These are phyloP conservation scores for Polydrusus pterygomalis DNA, from an alignment of 2,888 invertebrate genomes.

Conservation along the genomic window DNA sequence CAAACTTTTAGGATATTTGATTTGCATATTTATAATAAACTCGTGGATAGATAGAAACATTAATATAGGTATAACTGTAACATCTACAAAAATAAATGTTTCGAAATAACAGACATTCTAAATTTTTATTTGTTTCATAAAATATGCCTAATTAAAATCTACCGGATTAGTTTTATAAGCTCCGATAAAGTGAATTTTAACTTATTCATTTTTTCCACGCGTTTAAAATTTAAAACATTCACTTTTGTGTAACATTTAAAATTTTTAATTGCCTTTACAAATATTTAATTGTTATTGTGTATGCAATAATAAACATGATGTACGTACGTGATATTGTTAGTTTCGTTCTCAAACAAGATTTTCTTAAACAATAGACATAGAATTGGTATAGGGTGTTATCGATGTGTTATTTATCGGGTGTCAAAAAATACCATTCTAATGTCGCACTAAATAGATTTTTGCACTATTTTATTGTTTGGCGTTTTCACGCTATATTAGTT, in stretches of 20 bases:
- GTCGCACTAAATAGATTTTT: background rate
- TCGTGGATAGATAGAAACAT: no score
- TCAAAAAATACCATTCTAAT: constrained; percentile 15
- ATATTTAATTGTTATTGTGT: constrained; percentile 10
- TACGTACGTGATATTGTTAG: constrained; percentile 9
- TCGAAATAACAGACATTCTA: no score
- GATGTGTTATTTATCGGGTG: background rate
- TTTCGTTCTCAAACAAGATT: background rate
- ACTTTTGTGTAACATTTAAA: constrained; percentile 20
- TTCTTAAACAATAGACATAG: background rate
- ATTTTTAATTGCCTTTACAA: constrained; percentile 22
- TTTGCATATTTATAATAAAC: no score
- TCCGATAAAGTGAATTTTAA: background rate
- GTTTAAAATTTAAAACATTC: background rate
- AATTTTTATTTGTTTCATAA: no score
- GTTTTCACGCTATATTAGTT: constrained; percentile 1
- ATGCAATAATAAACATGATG: background rate
- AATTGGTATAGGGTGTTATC: background rate
- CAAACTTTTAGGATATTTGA: no score
- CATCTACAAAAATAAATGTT: no score
- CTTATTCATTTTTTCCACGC: background rate
- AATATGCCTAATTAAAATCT: no score
- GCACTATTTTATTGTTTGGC: constrained; percentile 17
- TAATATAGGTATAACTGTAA: no score
- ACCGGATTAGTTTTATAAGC: no score